These are phyloP conservation scores for Entomyzon cyanotis DNA, from an alignment of 2,113 vertebrate species.

Conservation along the genomic window DNA sequence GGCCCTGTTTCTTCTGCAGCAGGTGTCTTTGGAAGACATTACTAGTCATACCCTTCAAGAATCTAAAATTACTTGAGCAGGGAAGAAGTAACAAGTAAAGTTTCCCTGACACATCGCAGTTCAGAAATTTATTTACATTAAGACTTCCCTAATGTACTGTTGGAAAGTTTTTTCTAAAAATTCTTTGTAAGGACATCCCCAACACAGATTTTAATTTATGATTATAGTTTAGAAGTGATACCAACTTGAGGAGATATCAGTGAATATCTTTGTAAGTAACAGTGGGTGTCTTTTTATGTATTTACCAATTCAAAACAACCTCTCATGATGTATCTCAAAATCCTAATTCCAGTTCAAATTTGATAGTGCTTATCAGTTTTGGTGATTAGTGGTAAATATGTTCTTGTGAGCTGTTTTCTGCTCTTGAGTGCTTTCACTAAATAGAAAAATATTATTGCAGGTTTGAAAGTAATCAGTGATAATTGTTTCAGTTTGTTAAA, in stretches of 20 bases:
- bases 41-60: neutral
- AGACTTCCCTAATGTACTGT: neutral
- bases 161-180: neutral
- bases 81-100: neutral
- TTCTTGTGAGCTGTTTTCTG: neutral
- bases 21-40: neutral
- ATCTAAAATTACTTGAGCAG: neutral
- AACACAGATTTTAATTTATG: neutral
- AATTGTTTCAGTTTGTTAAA: neutral
- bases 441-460: neutral
- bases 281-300: neutral
- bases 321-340: neutral
- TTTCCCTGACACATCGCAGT: neutral
- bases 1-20: neutral
- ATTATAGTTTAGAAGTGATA: neutral
- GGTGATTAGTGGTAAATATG: neutral
- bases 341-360: neutral
- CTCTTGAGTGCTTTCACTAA: neutral
- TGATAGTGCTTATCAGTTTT: neutral
- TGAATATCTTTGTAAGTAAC: neutral
- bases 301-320: neutral
- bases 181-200: neutral
- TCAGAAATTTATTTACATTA: neutral
- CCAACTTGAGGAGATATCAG: neutral
- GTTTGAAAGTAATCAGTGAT: neutral